Base-by-base conservation (phyloP, 2,888 invertebrate species). In the Melipona beecheii region DNA sequence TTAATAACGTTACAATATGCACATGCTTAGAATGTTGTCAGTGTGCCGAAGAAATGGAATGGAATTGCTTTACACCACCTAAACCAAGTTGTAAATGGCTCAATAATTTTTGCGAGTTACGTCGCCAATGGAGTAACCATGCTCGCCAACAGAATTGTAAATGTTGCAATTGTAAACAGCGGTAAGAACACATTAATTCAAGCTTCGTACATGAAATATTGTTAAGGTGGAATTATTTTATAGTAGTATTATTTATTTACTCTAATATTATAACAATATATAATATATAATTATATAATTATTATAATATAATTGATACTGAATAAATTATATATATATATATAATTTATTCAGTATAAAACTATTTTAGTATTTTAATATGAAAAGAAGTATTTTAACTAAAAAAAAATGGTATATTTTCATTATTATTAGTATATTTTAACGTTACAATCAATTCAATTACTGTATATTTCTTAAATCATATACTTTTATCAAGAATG, bases 71-170 rank as follows among this genome's bases (percentile, higher is more conserved):
- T 72, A 85, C 83, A 6, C 93, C 93, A 13, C 93, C 93, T 5
- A 92, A 89, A 68, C 92, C 93, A 21, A 90, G 92, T 71, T 90
- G 91, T 78, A 90, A 89, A 58, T 93, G 94, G 93, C 65, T 91
- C 6, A 89, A 75, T n/a, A 93, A 93, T 56, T 94, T 94, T 58
- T 86, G 86, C 52, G 92, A 93, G 66, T 77, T 93, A 21, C 91
- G 93, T 49, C 89, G 93, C 60, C 92, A 91, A 56, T 93, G 93
- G 93, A 93, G 93, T 79, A 90, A 93, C 78, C 90, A 93, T 85
- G 92, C 90, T 4, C 90, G 92, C 49, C 88, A 85, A 52, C 88
- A 87, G 72, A 88, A 81, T 74, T 93, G 92, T 85, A 91, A 90
- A 81, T 93, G 92, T 78, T 92, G 92, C 86, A 89, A 91, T 49